Conservation (phyloP, 2,113 vertebrate genomes). For the Macrotus californicus region DNA sequence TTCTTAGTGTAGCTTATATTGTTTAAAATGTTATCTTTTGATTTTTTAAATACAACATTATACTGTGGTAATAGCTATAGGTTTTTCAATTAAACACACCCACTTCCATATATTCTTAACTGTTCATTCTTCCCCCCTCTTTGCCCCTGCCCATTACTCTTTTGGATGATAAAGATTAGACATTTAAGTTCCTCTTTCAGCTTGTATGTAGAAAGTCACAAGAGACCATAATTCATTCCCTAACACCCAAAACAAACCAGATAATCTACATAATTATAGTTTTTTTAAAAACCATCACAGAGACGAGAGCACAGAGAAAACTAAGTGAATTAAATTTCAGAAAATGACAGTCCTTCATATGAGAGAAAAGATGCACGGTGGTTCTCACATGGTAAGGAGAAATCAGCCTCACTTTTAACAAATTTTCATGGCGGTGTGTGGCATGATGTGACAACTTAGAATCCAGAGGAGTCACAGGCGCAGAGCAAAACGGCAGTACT, state of each 20-base stretch:
- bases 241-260: conserved; percentile 6
- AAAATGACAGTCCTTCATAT: background rate
- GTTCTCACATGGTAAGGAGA: background rate
- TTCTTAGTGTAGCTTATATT: background rate
- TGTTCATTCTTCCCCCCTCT: background rate
- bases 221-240: conserved; percentile 13
- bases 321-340: background rate
- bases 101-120: background rate
- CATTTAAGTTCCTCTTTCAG: background rate
- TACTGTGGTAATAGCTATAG: background rate
- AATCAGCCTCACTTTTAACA: background rate
- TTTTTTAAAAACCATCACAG: background rate
- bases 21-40: background rate
- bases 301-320: background rate
- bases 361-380: background rate
- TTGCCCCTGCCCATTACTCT: background rate
- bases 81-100: background rate
- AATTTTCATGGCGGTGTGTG: background rate
- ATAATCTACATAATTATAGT: background rate
- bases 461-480: background rate
- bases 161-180: background rate
- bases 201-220: background rate
- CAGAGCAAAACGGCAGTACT: background rate
- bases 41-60: background rate
- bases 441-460: background rate